Evolutionary conservation across 2,113 vertebrate genomes (phyloP).

Genomic region (Myocastor coypus): DNA sequence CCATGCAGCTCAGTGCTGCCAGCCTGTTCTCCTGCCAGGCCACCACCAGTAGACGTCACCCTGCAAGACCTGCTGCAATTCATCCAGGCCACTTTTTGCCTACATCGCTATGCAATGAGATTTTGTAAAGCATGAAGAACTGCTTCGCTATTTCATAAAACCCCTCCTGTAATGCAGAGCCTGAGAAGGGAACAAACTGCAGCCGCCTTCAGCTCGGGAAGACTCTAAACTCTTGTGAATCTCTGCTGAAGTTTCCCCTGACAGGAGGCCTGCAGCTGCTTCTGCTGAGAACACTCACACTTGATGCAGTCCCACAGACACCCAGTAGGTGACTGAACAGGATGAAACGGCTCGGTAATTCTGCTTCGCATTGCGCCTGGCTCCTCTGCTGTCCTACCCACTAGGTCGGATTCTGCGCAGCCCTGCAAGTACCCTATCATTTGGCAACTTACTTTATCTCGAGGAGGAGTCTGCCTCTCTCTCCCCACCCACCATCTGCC

Average conservation of each 20-base stretch:
- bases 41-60: neutral
- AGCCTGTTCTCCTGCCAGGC: neutral
- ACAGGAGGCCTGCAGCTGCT: neutral
- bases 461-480: neutral
- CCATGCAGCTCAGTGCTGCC: neutral
- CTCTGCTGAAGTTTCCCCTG: neutral
- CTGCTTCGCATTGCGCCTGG: neutral
- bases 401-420: neutral
- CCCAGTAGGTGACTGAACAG: neutral
- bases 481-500: neutral
- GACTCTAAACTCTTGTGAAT: neutral
- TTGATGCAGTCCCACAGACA: neutral
- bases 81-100: neutral
- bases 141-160: neutral
- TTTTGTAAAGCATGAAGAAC: neutral
- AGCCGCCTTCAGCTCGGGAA: neutral
- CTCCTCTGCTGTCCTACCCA: neutral
- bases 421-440: neutral
- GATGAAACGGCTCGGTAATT: neutral
- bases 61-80: neutral
- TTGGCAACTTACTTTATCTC: neutral
- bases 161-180: neutral
- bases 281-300: neutral
- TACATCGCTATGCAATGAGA: neutral
- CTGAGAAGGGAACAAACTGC: neutral